These are phyloP conservation scores for Crax fasciolata DNA, from an alignment of 2,797 vertebrate genomes.

Conservation along the genomic window DNA sequence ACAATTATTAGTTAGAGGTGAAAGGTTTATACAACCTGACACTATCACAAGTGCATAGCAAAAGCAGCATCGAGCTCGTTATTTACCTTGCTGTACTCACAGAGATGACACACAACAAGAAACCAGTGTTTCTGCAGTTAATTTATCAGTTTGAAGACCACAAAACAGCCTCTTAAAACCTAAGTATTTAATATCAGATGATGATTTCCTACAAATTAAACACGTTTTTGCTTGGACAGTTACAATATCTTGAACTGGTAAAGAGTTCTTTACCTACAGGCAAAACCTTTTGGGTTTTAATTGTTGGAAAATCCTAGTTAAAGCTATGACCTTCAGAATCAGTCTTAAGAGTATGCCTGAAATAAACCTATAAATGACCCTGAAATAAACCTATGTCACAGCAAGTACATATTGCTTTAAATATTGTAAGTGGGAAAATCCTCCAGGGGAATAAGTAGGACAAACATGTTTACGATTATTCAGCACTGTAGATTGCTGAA, in stretches of 20 bases:
- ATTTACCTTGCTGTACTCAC: neutral
- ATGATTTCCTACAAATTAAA: neutral
- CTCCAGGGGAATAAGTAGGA: constrained; percentile 64
- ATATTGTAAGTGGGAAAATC: constrained; percentile 50
- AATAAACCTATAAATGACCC: neutral
- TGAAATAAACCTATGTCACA: neutral
- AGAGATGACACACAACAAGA: neutral
- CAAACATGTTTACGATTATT: constrained; percentile 70
- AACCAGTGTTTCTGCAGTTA: neutral
- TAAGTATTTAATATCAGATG: fast-evolving
- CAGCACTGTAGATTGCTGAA: constrained; percentile 41
- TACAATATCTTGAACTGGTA: neutral
- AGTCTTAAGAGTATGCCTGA: neutral
- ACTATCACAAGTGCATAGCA: neutral
- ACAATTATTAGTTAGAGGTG: neutral
- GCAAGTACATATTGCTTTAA: constrained; percentile 36
- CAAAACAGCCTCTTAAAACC: neutral
- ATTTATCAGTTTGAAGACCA: neutral
- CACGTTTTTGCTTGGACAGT: neutral
- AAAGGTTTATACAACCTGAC: neutral
- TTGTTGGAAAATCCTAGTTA: neutral
- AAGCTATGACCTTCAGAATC: neutral
- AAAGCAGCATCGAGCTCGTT: neutral
- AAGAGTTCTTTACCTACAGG: neutral
- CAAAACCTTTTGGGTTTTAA: neutral